Evolutionary conservation across 37 sponge, comb jelly and placozoan genomes (phyloP), one percentile per base, ranked within the genome.

Genomic region (Petrosia ficiformis): DNA sequence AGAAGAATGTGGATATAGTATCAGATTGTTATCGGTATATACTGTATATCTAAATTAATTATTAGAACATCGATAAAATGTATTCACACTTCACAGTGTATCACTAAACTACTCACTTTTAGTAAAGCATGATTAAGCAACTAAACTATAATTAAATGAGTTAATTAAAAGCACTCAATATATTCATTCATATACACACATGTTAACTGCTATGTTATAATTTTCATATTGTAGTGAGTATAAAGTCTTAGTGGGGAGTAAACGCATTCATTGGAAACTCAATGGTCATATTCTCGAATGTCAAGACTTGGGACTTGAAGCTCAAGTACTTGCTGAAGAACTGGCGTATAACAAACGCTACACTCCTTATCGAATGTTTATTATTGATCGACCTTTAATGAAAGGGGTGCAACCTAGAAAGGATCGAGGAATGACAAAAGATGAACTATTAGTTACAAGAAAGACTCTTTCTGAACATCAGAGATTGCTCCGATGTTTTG

Each of bases 311-410:
- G 14, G 5, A 6, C 6, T n/a, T 22, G 14, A 22, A 26, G 63
- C n/a, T 6, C 28, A 22, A 25, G 80, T 85, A 3, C 70, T 85
- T 26, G 28, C 75, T 4, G 86, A 85, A 48, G 86, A 85, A 39
- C 48, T 85, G 60, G 86, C 86, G 8, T 85, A 79, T 37, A 85
- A 85, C 63, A 78, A 31, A 68, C 3, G 42, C 29, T 57, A 79
- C 14, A 44, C 58, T 33, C 86, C 78, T 68, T 85, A 69, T 57
- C 78, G 73, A 67, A 85, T 85, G 70, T 85, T 85, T 44, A 74
- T 85, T 0, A 33, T 74, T 3, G 80, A 79, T 24, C 36, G 75
- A 64, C 86, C 86, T 4, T 39, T 85, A 24, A 80, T 61, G 63
- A 5, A 11, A 5, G 63, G 63, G n/a, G 11, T 29, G 14, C 28